These are phyloP conservation scores for Xyrauchen texanus DNA, from an alignment of 2,113 vertebrate genomes.

Conservation along the genomic window DNA sequence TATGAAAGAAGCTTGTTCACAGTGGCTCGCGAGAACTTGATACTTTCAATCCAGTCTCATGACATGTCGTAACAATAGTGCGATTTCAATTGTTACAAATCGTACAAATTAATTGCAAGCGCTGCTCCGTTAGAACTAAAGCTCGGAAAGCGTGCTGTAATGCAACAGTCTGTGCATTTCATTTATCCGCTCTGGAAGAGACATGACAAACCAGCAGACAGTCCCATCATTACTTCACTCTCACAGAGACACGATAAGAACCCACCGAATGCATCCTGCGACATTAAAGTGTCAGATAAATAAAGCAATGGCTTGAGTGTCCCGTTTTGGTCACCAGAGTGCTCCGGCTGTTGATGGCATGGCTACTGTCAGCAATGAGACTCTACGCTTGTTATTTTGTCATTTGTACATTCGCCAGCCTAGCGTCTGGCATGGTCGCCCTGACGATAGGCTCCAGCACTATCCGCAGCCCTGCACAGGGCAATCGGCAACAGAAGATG, in stretches of 20 bases:
- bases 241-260: neutral
- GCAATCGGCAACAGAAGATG: too few species aligned
- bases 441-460: slow-evolving; percentile 11
- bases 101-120: too few species aligned
- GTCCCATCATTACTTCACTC: neutral
- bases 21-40: too few species aligned
- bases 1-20: too few species aligned
- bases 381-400: slow-evolving; percentile 18
- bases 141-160: too few species aligned
- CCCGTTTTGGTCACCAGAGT: slow-evolving; percentile 2
- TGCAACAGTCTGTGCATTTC: too few species aligned
- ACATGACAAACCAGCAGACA: neutral
- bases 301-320: slow-evolving; percentile 30
- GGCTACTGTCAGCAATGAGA: neutral
- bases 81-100: too few species aligned
- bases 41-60: too few species aligned
- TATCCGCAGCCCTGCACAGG: too few species aligned
- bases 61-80: too few species aligned
- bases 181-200: neutral
- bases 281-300: slow-evolving; percentile 19
- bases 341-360: slow-evolving; percentile 3
- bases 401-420: slow-evolving; percentile 13
- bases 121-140: too few species aligned
- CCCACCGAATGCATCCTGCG: neutral
- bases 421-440: slow-evolving; percentile 5